Evolutionary conservation across 2,888 invertebrate genomes (phyloP), one percentile per base, ranked within the genome.

Genomic region (Aromia moschata): DNA sequence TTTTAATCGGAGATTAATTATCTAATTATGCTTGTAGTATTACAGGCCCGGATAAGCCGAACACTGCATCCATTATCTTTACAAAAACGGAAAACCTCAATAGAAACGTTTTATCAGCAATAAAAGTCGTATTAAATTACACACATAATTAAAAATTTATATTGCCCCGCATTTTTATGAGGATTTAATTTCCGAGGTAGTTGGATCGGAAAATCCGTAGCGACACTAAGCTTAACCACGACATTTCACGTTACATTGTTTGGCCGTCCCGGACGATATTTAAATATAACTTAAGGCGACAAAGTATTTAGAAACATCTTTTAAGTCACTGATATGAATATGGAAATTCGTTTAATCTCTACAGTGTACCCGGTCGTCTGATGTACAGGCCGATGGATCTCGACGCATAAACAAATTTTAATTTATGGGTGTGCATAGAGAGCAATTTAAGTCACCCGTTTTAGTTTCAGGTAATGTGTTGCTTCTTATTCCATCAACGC

Each of bases 191-290:
- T 56, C 37, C 37, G 36, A 18, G 45, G 62, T 54, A 56, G 56
- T 53, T 54, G 56, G 56, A 20, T 56, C 55, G 60, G 66, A 66
- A 68, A 68, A 68, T 66, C 51, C 10, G 44, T 51, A 59, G 41
- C 58, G 68, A 68, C 68, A 60, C 49, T 68, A 55, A 66, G 62
- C 64, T 52, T 62, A 62, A 57, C 55, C 61, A 47, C 30, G 58
- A 64, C 63, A 62, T 64, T 64, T 59, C 49, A 15, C 60, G 58
- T 55, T 64, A 65, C 55, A 64, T 46, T 51, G 43, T 33, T 55
- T 56, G 60, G 43, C 31, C 60, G 36, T 33, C 37, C 38, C 18
- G 56, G 18, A 20, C 11, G 11, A 52, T 38, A 52, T 41, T 37
- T 41, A 25, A 41, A 31, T 52, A 52, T 52, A 40, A 52, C 37